A percentile compares a stretch with the other conserved stretches of the same genome.
Conservation (phyloP, 2,888 invertebrate species). For the Cancer borealis region DNA sequence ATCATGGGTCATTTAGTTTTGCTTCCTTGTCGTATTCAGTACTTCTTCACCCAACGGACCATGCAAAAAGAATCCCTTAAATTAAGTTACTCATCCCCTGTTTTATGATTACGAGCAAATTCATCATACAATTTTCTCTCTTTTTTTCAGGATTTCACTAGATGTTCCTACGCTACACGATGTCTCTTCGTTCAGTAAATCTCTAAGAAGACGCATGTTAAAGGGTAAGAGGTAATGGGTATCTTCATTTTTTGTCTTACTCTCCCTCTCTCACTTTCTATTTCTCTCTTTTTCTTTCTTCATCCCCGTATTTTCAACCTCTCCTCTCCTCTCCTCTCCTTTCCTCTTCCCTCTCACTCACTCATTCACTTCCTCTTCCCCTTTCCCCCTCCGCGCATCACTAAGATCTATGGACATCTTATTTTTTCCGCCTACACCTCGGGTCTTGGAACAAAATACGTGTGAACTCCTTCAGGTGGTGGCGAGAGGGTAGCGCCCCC, state of each 20-base stretch:
- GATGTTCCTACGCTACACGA: neutral
- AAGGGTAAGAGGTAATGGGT: neutral
- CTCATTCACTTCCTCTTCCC: slow-evolving; percentile 51
- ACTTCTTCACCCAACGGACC: neutral
- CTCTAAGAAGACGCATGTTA: neutral
- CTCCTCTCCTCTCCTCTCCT: neutral
- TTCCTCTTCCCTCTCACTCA: slow-evolving; percentile 11
- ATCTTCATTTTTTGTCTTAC: slow-evolving; percentile 43
- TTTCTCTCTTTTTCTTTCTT: neutral
- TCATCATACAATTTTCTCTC: neutral
- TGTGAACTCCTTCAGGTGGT: slow-evolving; percentile 61
- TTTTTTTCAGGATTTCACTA: neutral
- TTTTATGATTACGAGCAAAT: neutral
- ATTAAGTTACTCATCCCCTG: neutral
- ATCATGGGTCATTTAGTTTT: neutral
- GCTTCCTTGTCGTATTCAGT: neutral
- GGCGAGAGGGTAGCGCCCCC: slow-evolving; percentile 39
- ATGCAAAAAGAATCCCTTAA: neutral
- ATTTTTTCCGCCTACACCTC: slow-evolving; percentile 49
- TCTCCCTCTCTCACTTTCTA: slow-evolving; percentile 18
- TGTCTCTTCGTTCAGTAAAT: neutral
- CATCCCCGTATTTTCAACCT: neutral
- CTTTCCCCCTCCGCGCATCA: slow-evolving; percentile 48
- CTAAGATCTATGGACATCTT: slow-evolving; percentile 52
- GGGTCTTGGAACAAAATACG: slow-evolving; percentile 55